Evolutionary conservation across 2,888 invertebrate genomes (phyloP).

Genomic region (Plemyria rubiginata): DNA sequence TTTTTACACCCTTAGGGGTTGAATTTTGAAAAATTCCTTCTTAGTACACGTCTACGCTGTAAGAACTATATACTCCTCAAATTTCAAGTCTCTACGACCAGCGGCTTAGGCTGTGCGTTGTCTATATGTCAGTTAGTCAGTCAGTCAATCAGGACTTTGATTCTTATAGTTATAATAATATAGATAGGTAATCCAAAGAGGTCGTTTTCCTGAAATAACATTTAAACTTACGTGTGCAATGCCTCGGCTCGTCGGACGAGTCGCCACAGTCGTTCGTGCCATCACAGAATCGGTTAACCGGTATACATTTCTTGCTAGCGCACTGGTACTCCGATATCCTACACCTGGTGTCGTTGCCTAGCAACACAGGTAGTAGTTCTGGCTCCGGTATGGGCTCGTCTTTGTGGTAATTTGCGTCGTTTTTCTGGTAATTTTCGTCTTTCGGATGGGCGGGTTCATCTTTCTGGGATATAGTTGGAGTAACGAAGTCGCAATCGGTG

Average conservation of each 20-base stretch:
- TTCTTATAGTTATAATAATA: no score
- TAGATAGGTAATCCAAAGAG: no score
- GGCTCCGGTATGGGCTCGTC: constrained; percentile 62
- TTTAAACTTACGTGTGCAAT: constrained; percentile 90
- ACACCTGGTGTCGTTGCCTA: constrained; percentile 82
- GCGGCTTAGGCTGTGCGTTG: no score
- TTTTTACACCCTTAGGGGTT: no score
- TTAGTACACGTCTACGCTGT: no score
- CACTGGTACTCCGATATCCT: constrained; percentile 88
- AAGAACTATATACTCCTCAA: no score
- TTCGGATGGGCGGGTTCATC: constrained; percentile 1
- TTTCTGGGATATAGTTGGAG: constrained; percentile 38
- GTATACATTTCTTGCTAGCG: constrained; percentile 87
- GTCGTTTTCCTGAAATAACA: not conserved
- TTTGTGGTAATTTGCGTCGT: constrained; percentile 4
- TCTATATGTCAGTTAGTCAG: no score
- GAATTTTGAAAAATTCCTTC: no score
- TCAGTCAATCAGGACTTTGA: no score
- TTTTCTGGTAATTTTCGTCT: constrained; percentile 54
- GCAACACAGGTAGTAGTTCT: constrained; percentile 71
- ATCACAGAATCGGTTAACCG: constrained; percentile 91
- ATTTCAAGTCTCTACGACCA: no score
- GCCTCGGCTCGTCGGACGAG: constrained; percentile 91
- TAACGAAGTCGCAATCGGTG: constrained; percentile 69
- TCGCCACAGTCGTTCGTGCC: constrained; percentile 92